Base-by-base conservation (phyloP, 2,888 invertebrate species). In the Nematopogon swammerdamellus region DNA sequence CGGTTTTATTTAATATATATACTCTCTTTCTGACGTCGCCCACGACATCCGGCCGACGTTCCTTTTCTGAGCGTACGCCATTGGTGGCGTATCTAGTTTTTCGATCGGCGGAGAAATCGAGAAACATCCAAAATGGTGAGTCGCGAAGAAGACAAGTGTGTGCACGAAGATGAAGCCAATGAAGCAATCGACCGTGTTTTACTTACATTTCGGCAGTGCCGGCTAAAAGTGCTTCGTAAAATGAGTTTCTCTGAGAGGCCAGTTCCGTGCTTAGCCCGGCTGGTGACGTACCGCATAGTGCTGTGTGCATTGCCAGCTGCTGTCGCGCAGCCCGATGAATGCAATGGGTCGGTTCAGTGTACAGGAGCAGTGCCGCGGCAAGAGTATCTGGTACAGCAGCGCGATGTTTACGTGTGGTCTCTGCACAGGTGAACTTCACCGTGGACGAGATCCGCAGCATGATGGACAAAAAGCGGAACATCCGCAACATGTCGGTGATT, bases 401-500 rank as follows among this genome's bases (percentile, higher is more conserved):
- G 29, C 18, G 54, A 69, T 68, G 66, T 63, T 72, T 61, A 72
- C 57, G 53, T 63, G 60, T 67, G 66, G 68, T 68, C 61, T 68
- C 68, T 74, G 64, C 61, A 58, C 74, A 98, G 99, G 99, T 99
- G 89, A 99, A 99, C 89, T 99, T 99, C 82, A 99, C 98, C 60
- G 95, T 99, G 83, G 98, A 98, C 85, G 97, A 99, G 85, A 98
- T 99, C 86, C 94, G 99, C 83, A 84, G 69, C 74, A 95, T 99
- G 91, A 99, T 99, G 99, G 98, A 99, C 93, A 95, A 95, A 81
- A 98, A 98, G 86, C 86, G 85, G 85, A 99, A 99, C 77, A 99
- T 99, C 85, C 91, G 99, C 74, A 99, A 99, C 84, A 99, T 99
- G 98, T 99, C 98, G 71, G 99, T 99, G 82, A 99, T 99, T 74